phyloP scores from a whole-genome alignment of 2,888 invertebrate species.

The Coronaproctus castanopsis region DNA sequence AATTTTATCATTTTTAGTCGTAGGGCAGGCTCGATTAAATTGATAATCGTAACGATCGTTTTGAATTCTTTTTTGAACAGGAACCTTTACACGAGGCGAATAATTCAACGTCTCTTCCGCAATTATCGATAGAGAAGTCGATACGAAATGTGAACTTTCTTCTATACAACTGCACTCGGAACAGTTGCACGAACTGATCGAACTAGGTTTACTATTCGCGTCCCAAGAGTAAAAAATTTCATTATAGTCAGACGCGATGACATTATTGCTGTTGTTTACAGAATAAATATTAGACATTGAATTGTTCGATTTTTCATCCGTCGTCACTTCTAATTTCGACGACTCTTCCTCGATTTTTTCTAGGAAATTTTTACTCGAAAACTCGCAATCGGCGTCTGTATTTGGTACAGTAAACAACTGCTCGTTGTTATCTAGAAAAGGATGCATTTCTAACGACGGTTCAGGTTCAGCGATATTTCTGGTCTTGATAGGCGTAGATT shows the following conservation, averaged over 20 bases:
- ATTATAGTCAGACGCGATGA: background rate
- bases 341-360: slow-evolving; percentile 9
- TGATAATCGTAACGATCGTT: background rate
- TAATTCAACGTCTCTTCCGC: slow-evolving; percentile 4
- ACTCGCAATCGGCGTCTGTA: background rate
- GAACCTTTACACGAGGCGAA: background rate
- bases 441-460: background rate
- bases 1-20: background rate
- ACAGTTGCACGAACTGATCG: background rate
- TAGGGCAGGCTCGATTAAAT: background rate
- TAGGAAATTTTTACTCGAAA: background rate
- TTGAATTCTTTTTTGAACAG: background rate
- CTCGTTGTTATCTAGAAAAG: background rate
- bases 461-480: background rate
- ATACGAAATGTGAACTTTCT: slow-evolving; percentile 1
- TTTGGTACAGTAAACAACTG: background rate
- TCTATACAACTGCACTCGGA: slow-evolving; percentile 6
- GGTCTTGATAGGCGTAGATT: slow-evolving; percentile 31
- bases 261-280: background rate
- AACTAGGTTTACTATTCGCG: background rate
- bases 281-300: background rate
- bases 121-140: slow-evolving; percentile 3
- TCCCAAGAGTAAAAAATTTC: too few species aligned
- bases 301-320: background rate
- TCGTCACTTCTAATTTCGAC: slow-evolving; percentile 5